Percentiles rank a stretch among this genome's conserved stretches.
These are phyloP conservation scores for Petrolisthes cinctipes DNA, from an alignment of 2,888 invertebrate species.

Conservation along the genomic window DNA sequence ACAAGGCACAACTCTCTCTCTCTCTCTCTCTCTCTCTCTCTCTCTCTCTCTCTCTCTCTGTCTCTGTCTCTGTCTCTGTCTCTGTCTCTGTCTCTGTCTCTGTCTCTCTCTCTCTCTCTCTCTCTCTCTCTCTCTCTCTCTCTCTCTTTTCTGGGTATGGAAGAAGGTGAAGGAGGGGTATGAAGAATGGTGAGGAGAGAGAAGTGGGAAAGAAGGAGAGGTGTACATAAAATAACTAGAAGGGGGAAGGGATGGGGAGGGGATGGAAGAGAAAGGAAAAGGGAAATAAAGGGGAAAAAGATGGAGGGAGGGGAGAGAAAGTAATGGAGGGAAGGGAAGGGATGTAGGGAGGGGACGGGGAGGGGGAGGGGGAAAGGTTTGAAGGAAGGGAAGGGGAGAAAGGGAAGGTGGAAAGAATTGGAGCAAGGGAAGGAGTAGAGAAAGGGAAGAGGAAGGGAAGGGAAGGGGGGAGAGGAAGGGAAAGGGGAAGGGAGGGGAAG, in stretches of 20 bases:
- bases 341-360: not conserved
- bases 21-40: not conserved
- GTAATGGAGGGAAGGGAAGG: constrained; percentile 9
- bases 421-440: no score
- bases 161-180: not conserved
- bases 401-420: no score
- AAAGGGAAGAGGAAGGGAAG: not conserved
- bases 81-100: constrained; percentile 20
- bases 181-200: not conserved
- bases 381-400: not conserved
- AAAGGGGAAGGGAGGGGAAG: not conserved
- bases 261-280: not conserved
- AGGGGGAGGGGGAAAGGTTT: not conserved
- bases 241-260: not conserved
- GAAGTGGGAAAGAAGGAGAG: not conserved
- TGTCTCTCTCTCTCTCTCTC: constrained; percentile 9
- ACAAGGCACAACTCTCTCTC: not conserved
- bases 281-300: not conserved
- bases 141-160: not conserved
- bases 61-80: constrained; percentile 16
- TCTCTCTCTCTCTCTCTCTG: not conserved
- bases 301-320: not conserved
- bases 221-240: not conserved
- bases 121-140: constrained; percentile 1
- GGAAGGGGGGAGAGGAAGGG: not conserved